Evolutionary conservation across 2,888 invertebrate species (phyloP), one percentile per base, ranked within the genome.

Genomic region (Macropis europaea): DNA sequence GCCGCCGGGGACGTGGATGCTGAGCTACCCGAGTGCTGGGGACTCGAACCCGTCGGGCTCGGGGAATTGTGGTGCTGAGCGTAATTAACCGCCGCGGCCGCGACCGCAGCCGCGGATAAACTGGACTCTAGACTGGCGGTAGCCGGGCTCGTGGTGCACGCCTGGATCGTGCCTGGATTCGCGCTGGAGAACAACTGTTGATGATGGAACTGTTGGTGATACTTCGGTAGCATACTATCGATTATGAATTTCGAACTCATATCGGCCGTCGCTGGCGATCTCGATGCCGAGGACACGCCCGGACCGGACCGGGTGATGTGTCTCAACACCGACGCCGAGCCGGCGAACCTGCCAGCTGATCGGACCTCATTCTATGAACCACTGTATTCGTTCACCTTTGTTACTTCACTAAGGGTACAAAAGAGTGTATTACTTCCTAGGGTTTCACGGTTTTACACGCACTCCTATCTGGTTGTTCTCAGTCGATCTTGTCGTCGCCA

Each of bases 201-300:
- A 87, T 92, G 94, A 90, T 94, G 94, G 90, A 94, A 94, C 91
- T 94, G 93, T 91, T 95, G 94, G 91, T 93, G 96, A 93, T 97
- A 97, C 94, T 97, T 97, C 89, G 97, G 97, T 93, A 97, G 95
- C 96, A 97, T 97, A 93, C 96, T 97, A 96, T 97, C 97, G 93
- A 97, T 96, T 94, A 96, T 96, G 94, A 97, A 97, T 95, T 97
- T 97, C 94, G 97, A 97, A 94, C 95, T 96, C 97, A 97, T 97
- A 86, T 78, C 84, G 84, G 81, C 84, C 56, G 74, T 59, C 66
- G 61, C 68, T 79, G 76, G 56, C 95, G 90, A 88, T 84, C 82
- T 84, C 84, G 87, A 87, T 73, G 78, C 79, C 82, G 75, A 72
- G 32, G 67, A 73, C 81, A 79, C 81, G 71, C 77, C 79, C 81